Percentiles rank a stretch among this genome's conserved stretches.
phyloP scores from a whole-genome alignment of 2,113 vertebrate genomes.

The Gyps fulvus region DNA sequence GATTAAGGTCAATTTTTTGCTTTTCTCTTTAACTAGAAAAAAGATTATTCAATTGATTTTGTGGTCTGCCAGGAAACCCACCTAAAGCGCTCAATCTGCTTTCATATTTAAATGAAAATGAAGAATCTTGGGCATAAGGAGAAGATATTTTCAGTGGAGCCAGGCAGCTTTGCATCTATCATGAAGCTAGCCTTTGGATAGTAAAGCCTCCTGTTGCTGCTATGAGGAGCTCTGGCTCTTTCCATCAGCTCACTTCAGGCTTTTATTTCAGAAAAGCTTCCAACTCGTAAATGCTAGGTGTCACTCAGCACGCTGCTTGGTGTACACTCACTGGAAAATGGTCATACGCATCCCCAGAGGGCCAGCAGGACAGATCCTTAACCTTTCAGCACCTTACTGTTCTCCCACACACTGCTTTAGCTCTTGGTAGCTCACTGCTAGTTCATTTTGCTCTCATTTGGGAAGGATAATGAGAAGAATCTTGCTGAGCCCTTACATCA shows the following conservation, averaged over 20 bases:
- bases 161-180: not conserved
- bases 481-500: not conserved
- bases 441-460: not conserved
- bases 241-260: not conserved
- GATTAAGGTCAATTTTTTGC: not conserved
- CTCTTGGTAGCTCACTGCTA: not conserved
- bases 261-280: not conserved
- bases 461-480: not conserved
- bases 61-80: not conserved
- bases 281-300: not conserved
- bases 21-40: not conserved
- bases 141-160: not conserved
- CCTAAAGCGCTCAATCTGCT: not conserved
- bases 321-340: not conserved
- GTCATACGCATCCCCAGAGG: not conserved
- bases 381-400: not conserved
- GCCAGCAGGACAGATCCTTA: not conserved
- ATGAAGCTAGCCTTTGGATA: not conserved
- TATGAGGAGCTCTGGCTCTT: not conserved
- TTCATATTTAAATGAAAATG: not conserved
- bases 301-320: not conserved
- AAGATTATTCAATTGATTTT: not conserved
- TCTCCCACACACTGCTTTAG: not conserved
- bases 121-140: not conserved
- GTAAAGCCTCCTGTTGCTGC: not conserved